Conservation (phyloP, 2,113 vertebrate species). For the Buteo buteo region DNA sequence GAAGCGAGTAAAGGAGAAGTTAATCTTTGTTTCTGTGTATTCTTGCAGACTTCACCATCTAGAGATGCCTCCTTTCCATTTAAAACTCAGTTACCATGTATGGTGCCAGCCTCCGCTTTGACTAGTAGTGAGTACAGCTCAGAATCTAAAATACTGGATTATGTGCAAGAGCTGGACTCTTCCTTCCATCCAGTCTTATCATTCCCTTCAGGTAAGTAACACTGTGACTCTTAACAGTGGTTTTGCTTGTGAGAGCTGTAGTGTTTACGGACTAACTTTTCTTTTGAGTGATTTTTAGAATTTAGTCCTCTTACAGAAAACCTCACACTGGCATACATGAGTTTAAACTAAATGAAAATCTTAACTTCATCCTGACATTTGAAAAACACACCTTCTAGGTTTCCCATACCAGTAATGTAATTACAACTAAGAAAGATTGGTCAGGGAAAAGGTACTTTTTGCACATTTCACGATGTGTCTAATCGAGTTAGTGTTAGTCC, state of each 20-base stretch:
- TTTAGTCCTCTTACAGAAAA: not conserved
- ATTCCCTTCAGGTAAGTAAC: conserved; percentile 76
- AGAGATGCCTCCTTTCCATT: conserved; percentile 50
- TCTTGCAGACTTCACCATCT: conserved; percentile 65
- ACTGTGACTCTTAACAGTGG: not conserved
- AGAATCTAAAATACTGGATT: conserved; percentile 50
- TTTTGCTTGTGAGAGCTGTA: not conserved
- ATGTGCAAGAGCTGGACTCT: conserved; percentile 69
- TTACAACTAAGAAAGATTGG: not conserved
- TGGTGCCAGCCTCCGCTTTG: conserved; percentile 15
- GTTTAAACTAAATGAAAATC: not conserved
- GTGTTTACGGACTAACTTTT: not conserved
- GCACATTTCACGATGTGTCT: not conserved
- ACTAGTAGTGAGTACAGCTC: conserved; percentile 16
- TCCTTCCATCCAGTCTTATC: conserved; percentile 73
- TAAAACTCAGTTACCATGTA: conserved; percentile 37
- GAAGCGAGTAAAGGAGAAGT: not conserved
- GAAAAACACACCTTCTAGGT: not conserved
- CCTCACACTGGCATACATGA: not conserved
- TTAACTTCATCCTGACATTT: not conserved
- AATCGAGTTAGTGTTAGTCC: not conserved
- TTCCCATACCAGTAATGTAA: not conserved
- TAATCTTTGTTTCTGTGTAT: conserved; percentile 3
- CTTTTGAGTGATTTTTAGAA: not conserved
- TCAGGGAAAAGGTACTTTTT: not conserved